Evolutionary conservation across 1,140 invertebrate species (phyloP), one percentile per base, ranked within the genome.

Genomic region (Drosophila suzukii): DNA sequence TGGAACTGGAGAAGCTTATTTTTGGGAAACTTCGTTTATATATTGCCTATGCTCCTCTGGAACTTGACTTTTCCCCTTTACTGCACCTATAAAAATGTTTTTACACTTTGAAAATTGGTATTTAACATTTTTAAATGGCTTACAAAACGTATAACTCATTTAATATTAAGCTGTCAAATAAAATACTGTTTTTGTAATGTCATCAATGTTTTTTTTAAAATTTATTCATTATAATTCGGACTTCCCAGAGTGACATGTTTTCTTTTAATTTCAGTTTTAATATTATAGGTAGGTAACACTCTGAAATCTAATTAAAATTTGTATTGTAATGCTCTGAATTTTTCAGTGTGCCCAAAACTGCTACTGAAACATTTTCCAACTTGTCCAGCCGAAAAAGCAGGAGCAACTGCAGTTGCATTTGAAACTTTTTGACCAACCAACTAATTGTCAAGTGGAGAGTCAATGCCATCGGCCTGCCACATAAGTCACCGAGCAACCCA

Each of bases 401-500:
- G 39, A 27, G 62, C 27, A 66, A 47, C 55, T 59, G 63, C 43
- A 76, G 57, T 32, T 67, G 73, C 74, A 68, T 76, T 76, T 68
- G 50, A 67, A 76, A 76, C 73, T 76, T 76, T 76, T 67, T 76
- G 73, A 57, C 47, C 73, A 76, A 61, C 62, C 74, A 67, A 70
- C 74, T 77, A 77, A 77, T 77, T 77, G 74, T 77, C 73, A 77
- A 77, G 74, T 76, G 74, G 50, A 51, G 54, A 60, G 73, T 38
- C 43, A 51, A 58, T 54, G 54, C 56, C 49, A 39, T 34, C 30
- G 55, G 63, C 61, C 44, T 76, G 43, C 74, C 74, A 76, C 74
- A 76, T 59, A 76, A 77, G 61, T 76, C 62, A 75, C 55, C 49
- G 34, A 20, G 60, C 27, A 30, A 32, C 47, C 38, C 70, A 41